Conservation (phyloP, 2,888 invertebrate species). For the Xestia ashworthii region DNA sequence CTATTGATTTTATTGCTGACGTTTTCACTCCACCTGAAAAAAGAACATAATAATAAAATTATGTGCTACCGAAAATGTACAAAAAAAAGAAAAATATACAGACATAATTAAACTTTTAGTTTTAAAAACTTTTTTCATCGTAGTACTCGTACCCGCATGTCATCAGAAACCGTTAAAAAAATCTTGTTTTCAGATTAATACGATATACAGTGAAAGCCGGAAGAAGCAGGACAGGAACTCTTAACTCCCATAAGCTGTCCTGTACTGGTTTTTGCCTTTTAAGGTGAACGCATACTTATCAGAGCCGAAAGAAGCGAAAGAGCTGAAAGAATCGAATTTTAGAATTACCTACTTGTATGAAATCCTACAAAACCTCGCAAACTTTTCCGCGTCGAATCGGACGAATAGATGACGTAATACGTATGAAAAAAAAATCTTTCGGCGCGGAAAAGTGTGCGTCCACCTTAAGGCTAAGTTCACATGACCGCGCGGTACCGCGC, state of each 20-base stretch:
- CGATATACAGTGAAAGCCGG: too few relatives aligned
- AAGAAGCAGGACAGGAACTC: constrained; percentile 11
- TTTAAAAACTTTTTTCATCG: not conserved
- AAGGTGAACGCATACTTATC: not conserved
- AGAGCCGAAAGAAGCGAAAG: too few relatives aligned
- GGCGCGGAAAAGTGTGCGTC: too few relatives aligned
- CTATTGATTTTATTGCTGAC: not conserved
- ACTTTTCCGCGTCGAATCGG: too few relatives aligned
- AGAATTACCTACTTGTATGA: too few relatives aligned
- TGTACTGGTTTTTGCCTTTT: not conserved
- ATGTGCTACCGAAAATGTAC: not conserved
- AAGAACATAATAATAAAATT: not conserved
- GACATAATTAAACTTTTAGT: not conserved
- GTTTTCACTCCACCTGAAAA: not conserved
- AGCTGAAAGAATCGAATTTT: too few relatives aligned
- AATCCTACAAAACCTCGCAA: too few relatives aligned
- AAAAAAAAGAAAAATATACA: not conserved
- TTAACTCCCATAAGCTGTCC: not conserved
- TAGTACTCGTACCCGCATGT: too few relatives aligned
- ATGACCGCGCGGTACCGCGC: too few relatives aligned
- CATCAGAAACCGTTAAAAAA: not conserved
- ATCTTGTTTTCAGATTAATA: not conserved
- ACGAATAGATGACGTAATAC: too few relatives aligned
- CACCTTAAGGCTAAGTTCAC: too few relatives aligned
- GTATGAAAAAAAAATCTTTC: too few relatives aligned